These are phyloP conservation scores for Gambusia affinis DNA, from an alignment of 2,113 vertebrate genomes.

Conservation along the genomic window DNA sequence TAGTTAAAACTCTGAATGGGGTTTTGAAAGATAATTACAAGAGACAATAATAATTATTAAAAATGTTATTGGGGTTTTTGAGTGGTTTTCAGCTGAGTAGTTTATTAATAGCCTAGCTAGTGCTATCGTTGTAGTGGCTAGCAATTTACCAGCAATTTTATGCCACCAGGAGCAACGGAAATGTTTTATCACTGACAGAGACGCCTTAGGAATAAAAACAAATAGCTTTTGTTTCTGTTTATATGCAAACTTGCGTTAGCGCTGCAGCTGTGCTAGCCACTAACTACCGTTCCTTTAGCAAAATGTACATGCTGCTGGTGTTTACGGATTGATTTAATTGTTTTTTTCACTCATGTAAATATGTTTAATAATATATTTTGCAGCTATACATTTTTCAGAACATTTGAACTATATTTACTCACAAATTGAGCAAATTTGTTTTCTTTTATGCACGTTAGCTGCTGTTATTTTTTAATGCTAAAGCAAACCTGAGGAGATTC, in stretches of 20 bases:
- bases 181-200: neutral
- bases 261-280: neutral
- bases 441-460: neutral
- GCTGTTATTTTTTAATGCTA: neutral
- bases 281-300: neutral
- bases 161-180: neutral
- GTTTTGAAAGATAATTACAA: constrained; percentile 1
- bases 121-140: neutral
- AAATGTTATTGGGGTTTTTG: neutral
- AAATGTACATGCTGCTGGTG: neutral
- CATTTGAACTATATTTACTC: neutral
- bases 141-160: neutral
- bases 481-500: constrained; percentile 5
- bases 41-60: neutral
- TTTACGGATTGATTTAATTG: neutral
- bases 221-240: neutral
- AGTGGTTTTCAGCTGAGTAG: neutral
- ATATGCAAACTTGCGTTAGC: neutral
- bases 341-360: neutral
- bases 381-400: neutral
- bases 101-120: too few species aligned
- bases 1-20: neutral
- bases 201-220: neutral
- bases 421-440: neutral
- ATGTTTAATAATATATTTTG: neutral